Conservation (phyloP, 35 echinoderm and acorn worm genomes). For the Heliocidaris erythrogramma region DNA sequence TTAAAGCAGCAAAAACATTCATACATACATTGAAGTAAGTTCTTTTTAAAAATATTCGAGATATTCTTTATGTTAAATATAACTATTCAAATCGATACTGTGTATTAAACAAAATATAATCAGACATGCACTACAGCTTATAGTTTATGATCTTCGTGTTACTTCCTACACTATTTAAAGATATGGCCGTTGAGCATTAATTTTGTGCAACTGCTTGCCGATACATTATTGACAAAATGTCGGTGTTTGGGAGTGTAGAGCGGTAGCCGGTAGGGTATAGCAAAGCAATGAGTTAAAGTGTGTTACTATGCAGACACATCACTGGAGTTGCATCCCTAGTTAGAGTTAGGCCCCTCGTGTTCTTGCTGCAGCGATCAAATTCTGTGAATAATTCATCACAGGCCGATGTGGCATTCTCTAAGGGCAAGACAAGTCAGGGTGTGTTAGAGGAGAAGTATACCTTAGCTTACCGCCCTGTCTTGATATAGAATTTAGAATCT, state of each 20-base stretch:
- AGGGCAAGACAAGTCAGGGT: background rate
- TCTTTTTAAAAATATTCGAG: no score
- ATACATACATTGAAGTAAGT: no score
- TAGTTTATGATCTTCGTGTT: no score
- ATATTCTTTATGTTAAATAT: no score
- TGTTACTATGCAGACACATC: background rate
- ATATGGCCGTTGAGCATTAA: no score
- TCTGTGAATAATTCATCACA: background rate
- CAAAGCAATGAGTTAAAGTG: background rate
- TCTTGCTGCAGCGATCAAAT: background rate
- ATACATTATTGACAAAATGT: no score
- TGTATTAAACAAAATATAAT: no score
- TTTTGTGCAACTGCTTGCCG: no score
- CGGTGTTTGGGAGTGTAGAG: background rate
- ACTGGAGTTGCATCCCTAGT: background rate
- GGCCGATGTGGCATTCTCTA: background rate
- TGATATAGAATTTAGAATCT: background rate
- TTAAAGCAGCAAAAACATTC: no score
- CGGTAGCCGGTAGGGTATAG: background rate
- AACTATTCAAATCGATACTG: no score
- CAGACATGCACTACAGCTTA: no score
- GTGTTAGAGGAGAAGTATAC: background rate
- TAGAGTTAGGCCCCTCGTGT: background rate
- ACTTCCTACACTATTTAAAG: no score
- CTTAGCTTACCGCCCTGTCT: background rate